Conservation (phyloP, 1,140 invertebrate species). For the Drosophila mauritiana region DNA sequence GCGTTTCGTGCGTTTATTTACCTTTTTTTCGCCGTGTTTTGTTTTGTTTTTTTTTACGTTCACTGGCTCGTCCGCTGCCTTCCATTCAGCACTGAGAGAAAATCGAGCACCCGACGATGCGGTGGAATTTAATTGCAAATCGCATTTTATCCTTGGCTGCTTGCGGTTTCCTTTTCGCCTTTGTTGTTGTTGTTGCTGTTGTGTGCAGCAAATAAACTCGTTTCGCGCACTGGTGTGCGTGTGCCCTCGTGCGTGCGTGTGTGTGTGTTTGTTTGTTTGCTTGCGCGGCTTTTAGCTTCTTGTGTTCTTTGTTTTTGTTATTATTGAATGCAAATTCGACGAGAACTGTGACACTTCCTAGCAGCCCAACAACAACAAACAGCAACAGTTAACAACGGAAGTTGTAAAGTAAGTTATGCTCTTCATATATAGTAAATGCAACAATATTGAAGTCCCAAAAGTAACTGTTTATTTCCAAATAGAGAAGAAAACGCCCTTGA, state of each 20-base stretch:
- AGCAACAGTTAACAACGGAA: not conserved
- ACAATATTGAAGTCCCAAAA: no score
- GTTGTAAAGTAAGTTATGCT: conserved; percentile 50
- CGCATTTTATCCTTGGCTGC: conserved; percentile 34
- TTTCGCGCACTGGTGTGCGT: conserved; percentile 23
- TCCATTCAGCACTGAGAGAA: not conserved
- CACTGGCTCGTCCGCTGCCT: not conserved
- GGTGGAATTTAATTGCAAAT: conserved; percentile 8
- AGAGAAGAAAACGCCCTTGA: conserved; percentile 68
- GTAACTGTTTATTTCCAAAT: not conserved
- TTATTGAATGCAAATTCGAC: conserved; percentile 30
- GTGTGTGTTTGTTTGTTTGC: conserved; percentile 47
- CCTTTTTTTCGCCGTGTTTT: conserved; percentile 8
- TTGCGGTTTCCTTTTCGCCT: conserved; percentile 39
- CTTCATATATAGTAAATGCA: not conserved
- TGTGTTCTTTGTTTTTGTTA: conserved; percentile 11
- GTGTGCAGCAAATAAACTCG: conserved; percentile 48
- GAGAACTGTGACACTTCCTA: conserved; percentile 11
- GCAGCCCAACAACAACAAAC: conserved; percentile 1
- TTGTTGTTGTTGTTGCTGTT: conserved; percentile 25
- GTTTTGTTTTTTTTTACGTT: conserved; percentile 5
- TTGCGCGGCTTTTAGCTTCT: conserved; percentile 49
- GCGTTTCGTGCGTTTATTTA: conserved; percentile 12
- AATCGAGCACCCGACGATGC: not conserved
- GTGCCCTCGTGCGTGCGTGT: not conserved